Evolutionary conservation across 2,888 invertebrate genomes (phyloP), one percentile per base, ranked within the genome.

Genomic region (Cryptophagus acutangulus): DNA sequence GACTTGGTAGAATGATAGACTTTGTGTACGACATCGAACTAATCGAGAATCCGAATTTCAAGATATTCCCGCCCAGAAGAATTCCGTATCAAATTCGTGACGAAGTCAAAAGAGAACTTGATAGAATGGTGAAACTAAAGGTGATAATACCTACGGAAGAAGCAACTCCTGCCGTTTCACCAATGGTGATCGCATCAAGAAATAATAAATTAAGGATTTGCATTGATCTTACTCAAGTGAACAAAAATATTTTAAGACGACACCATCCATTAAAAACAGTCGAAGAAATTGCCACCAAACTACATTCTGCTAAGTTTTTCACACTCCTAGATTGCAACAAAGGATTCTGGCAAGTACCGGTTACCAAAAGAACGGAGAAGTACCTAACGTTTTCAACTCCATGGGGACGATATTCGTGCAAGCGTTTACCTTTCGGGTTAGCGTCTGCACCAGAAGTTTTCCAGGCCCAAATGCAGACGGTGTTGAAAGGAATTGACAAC

Each of bases 381-480:
- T 47, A 38, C 14, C 24, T 52, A 5, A 50, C 50, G 8, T 48
- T 52, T 24, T 34, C 45, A 17, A 51, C 52, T n/a, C 51, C 55
- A 5, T 57, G 41, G 36, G 56, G 55, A 9, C 31, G 52, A 40
- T 56, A 48, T 33, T 42, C 33, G 33, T 39, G 33, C 12, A 37
- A 38, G 25, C 33, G 55, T 17, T 30, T 55, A 25, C 54, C 56
- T 10, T 58, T 55, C 31, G 55, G 52, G 10, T 14, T 57, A 9
- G 48, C 48, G 12, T 52, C 49, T 25, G 51, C 55, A n/a, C n/a
- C n/a, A n/a, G n/a, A n/a, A n/a, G n/a, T n/a, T n/a, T n/a, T n/a
- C n/a, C n/a, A n/a, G n/a, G 1, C 52, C 54, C n/a, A 53, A 57
- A 41, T 46, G 52, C 13, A 54, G 54, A 37, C 49, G 51, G 16